Conservation (phyloP, 1,140 invertebrate species). For the Drosophila truncata region DNA sequence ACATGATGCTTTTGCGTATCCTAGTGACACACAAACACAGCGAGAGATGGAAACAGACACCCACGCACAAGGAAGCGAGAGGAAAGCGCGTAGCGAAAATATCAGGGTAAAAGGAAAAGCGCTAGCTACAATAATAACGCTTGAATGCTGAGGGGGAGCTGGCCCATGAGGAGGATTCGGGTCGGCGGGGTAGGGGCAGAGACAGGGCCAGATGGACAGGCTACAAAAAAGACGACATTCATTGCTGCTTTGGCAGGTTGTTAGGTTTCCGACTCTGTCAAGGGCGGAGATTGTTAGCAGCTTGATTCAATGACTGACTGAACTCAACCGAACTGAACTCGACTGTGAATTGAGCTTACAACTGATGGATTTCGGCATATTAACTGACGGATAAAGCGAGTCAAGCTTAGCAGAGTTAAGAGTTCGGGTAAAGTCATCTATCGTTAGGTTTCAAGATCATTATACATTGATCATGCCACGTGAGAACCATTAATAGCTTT, state of each 20-base stretch:
- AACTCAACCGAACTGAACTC: slow-evolving; percentile 42
- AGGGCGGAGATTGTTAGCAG: slow-evolving; percentile 59
- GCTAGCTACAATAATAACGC: slow-evolving; percentile 76
- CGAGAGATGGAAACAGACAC: slow-evolving; percentile 45
- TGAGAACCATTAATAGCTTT: neutral
- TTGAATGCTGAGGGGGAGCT: slow-evolving; percentile 32
- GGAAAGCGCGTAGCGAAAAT: slow-evolving; percentile 70
- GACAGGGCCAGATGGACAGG: slow-evolving; percentile 40
- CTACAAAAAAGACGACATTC: slow-evolving; percentile 75
- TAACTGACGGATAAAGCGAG: slow-evolving; percentile 46
- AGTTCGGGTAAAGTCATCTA: neutral
- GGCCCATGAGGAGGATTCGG: neutral
- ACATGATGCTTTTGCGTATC: slow-evolving; percentile 77
- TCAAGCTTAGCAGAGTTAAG: neutral
- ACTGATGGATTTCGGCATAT: slow-evolving; percentile 69
- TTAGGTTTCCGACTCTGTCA: slow-evolving; percentile 67
- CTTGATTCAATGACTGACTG: slow-evolving; percentile 63
- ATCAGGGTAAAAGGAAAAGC: slow-evolving; percentile 57
- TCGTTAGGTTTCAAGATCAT: neutral
- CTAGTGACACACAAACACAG: slow-evolving; percentile 80
- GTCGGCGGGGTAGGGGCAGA: neutral
- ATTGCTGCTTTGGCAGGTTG: slow-evolving; percentile 80
- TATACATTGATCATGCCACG: neutral
- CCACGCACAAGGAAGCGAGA: slow-evolving; percentile 51
- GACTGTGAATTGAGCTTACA: slow-evolving; percentile 42